Base-by-base conservation (phyloP, 2,797 vertebrate genomes). In the Oceanodroma leucorhoa region DNA sequence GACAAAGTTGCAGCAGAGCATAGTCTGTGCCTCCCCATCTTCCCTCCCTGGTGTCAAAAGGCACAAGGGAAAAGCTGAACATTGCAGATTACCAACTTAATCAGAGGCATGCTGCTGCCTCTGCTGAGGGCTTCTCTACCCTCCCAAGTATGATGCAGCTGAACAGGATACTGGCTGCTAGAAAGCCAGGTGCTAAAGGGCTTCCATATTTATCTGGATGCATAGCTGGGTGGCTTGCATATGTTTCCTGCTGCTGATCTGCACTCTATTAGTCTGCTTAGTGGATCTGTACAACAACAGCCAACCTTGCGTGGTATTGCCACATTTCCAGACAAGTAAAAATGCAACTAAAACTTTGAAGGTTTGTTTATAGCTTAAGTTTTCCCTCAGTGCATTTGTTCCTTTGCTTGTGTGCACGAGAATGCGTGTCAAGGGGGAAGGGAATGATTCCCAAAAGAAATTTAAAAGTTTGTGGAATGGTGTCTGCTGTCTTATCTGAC, bases 261-360 rank as follows among this genome's bases (percentile, higher is more conserved):
- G 86, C 64, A 83, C 67, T 71, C 66, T 38, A 40, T 95, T 95
- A 92, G 40, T 53, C 81, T 93, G 70, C n/a, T 94, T 32, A 51
- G 66, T 45, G 70, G 43, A 67, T 92, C 88, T 82, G 50, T 48
- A n/a, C 51, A 72, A 32, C 55, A 90, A 12, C 69, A 90, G 81
- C n/a, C 83, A 6, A 86, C 83, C 81, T 90, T 66, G 89, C 17
- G 4, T 94, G 90, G 92, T 80, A 77, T 80, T 60, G 70, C 89
- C 83, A 87, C 89, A 77, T 95, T 95, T 95, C 83, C 89, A 94
- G 92, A 73, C 80, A 62, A 94, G 83, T 80, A 82, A 94, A 95
- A 96, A 95, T 60, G 50, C 55, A 67, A 64, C 73, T 83, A 84
- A 88, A 94, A 90, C 67, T 87, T 92, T 89, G 88, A 87, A 90